phyloP scores from a whole-genome alignment of 2,797 vertebrate genomes.

The Amazonetta brasiliensis region DNA sequence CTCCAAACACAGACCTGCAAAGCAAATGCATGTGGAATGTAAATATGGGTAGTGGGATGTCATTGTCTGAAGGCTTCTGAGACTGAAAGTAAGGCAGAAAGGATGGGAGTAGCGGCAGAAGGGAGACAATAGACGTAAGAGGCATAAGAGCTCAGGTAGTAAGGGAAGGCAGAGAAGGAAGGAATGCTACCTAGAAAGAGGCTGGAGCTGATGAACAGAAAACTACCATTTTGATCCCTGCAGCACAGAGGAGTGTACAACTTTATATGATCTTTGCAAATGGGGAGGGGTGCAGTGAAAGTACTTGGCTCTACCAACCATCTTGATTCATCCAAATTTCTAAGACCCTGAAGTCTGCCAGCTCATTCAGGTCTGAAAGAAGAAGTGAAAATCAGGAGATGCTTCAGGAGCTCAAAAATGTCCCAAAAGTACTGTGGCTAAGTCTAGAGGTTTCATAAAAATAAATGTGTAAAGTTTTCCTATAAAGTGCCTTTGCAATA shows the following conservation, averaged over 20 bases:
- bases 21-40: neutral
- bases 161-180: neutral
- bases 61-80: neutral
- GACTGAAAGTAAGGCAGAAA: neutral
- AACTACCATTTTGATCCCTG: neutral
- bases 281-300: neutral
- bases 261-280: neutral
- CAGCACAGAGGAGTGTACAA: neutral
- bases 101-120: neutral
- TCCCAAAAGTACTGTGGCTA: neutral
- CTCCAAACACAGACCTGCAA: neutral
- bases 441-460: neutral
- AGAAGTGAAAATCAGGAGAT: neutral
- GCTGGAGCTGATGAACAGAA: neutral
- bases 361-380: neutral
- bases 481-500: neutral
- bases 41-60: neutral
- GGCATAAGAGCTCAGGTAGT: neutral
- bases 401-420: neutral
- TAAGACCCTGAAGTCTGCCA: neutral
- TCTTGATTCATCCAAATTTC: neutral
- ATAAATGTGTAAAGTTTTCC: neutral
- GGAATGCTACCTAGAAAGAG: neutral
- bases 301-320: neutral
- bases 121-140: neutral